Evolutionary conservation across 2,888 invertebrate genomes (phyloP), one percentile per base, ranked within the genome.

Genomic region (Conus canariensis): DNA sequence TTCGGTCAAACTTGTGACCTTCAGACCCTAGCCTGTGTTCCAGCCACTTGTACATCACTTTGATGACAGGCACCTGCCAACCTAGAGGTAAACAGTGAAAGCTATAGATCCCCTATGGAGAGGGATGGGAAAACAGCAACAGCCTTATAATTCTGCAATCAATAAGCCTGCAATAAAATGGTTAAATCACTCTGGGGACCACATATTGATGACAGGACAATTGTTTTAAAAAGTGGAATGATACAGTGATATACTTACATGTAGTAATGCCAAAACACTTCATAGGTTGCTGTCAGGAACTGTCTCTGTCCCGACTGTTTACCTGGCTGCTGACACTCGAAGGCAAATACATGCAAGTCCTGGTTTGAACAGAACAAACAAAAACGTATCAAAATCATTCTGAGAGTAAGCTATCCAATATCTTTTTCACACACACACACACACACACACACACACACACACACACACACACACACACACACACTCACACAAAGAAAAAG

Each of bases 191-290:
- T 45, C 45, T 45, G 45, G 3, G 0, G 4, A 45, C 45, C 45
- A 45, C 45, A 45, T 45, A 45, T 45, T 45, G 45, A 45, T 45
- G 45, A 45, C 45, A 45, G 45, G 45, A 45, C 45, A 45, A 45
- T 45, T 45, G 45, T 45, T 2, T 45, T 3, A 45, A 45, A 45
- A 45, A 14, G 64, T 5, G 10, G 7, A 16, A 16, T 64, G 64
- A 64, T 7, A 64, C 12, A 64, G 9, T 30, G 30, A 12, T 45
- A 19, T 30, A 16, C 88, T 88, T 93, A 95, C 95, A 93, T 94
- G 91, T 96, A 96, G 90, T 94, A 95, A 91, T 95, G 95, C 95
- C 95, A 95, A 91, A 96, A 96, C n/a, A 94, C 94, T 22, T 94
- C 93, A 90, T 95, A 95, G 86, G 94, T 95, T 0, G 95, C 92